Conservation (phyloP, 2,888 invertebrate species). For the Gari tellinella region DNA sequence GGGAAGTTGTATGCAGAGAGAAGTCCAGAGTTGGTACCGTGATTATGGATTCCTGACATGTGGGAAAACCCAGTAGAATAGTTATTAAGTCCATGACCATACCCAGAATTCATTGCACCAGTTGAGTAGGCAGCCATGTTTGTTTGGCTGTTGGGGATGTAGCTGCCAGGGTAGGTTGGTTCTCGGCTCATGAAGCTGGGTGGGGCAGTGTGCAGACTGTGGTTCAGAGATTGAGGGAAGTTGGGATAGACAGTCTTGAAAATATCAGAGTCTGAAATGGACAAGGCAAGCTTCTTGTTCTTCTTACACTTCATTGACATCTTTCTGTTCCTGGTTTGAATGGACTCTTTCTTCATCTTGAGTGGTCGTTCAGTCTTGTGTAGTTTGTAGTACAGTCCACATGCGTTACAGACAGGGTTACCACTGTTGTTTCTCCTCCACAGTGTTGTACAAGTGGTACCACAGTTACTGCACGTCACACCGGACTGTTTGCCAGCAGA, state of each 20-base stretch:
- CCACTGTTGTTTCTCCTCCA: constrained; percentile 97
- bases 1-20: constrained; percentile 29
- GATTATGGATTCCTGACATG: constrained; percentile 25
- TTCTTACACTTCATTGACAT: constrained; percentile 53
- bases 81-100: too few relatives aligned
- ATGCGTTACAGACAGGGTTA: constrained; percentile 99
- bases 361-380: constrained; percentile 92
- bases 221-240: constrained; percentile 32
- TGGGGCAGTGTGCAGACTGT: constrained; percentile 22
- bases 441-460: constrained; percentile 94
- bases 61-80: constrained; percentile 37
- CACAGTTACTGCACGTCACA: constrained; percentile 94
- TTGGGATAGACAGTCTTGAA: constrained; percentile 30
- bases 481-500: constrained; percentile 45
- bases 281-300: constrained; percentile 41
- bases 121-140: constrained; percentile 12
- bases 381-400: constrained; percentile 97
- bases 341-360: constrained; percentile 97
- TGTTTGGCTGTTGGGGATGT: constrained; percentile 28
- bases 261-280: constrained; percentile 52
- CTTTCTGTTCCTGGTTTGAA: constrained; percentile 96
- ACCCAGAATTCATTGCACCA: constrained; percentile 15
- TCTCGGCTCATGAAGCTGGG: constrained; percentile 42
- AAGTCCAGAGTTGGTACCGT: constrained; percentile 14
- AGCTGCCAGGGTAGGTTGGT: constrained; percentile 8